Conservation (phyloP, 2,797 vertebrate genomes). For the Oryzias sinensis region DNA sequence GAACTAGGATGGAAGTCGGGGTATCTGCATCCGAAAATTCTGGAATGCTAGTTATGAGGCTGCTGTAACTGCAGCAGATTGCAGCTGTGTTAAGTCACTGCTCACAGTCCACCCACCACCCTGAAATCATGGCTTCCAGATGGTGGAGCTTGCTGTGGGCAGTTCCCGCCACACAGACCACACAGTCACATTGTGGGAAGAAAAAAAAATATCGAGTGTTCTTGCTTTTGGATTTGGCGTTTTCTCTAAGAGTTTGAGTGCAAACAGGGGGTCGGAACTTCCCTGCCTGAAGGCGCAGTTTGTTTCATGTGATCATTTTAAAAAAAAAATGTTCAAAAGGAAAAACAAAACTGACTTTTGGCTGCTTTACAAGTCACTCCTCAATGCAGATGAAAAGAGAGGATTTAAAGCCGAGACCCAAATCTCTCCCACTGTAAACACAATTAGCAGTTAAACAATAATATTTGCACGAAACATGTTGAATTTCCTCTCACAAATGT, state of each 20-base stretch:
- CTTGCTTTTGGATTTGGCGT: conserved; percentile 36
- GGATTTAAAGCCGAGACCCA: background rate
- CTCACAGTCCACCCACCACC: conserved; percentile 49
- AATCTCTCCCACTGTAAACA: too few relatives aligned
- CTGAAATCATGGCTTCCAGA: conserved; percentile 67
- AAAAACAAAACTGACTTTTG: conserved; percentile 14
- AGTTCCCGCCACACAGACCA: conserved; percentile 49
- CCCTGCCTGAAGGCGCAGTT: conserved; percentile 15
- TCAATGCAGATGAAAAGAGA: background rate
- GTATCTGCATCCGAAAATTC: too few relatives aligned
- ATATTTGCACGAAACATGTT: too few relatives aligned
- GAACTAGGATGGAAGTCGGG: too few relatives aligned
- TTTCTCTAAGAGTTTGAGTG: conserved; percentile 21
- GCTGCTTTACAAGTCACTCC: conserved; percentile 5
- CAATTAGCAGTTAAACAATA: too few relatives aligned
- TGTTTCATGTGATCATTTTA: background rate
- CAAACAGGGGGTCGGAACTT: conserved; percentile 31
- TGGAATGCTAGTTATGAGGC: too few relatives aligned
- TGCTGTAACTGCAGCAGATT: conserved; percentile 47
- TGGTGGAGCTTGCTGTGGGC: conserved; percentile 52
- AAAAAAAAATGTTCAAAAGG: conserved; percentile 2
- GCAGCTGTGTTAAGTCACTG: conserved; percentile 63
- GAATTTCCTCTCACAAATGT: too few relatives aligned
- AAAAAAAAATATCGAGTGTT: conserved; percentile 16
- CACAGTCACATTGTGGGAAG: conserved; percentile 44